Evolutionary conservation across 2,888 invertebrate species (phyloP), one percentile per base, ranked within the genome.

Genomic region (Pollenia labialis): DNA sequence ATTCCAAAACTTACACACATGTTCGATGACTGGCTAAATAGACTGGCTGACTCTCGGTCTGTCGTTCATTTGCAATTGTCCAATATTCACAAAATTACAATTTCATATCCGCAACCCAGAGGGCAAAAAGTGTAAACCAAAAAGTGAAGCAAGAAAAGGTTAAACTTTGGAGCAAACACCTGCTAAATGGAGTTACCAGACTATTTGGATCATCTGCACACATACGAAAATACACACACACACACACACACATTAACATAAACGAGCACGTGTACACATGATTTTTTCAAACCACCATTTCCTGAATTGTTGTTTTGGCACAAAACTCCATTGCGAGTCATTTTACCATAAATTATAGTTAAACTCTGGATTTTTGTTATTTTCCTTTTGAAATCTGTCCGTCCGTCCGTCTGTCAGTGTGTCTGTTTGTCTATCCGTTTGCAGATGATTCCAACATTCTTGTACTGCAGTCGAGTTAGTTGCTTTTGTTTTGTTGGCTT

Each of bases 271-370:
- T 50, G 66, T 48, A 54, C 42, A 48, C 18, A 50, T 80, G 62
- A 40, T 46, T 42, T 54, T 48, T 50, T 69, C 52, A 75, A 75
- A 60, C 75, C 81, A 60, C 50, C 68, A 82, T 82, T 82, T 82
- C 75, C 81, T 82, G 75, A 52, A 32, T 69, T 68, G 44, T 62
- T 68, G 48, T 68, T 81, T 81, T 75, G 58, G 75, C 74, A 69
- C 52, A 50, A 32, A 68, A 68, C 75, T 82, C 32, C 32, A 42
- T 81, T 81, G 86, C 86, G 66, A 71, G 75, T 81, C 18, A 83
- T 81, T 87, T 83, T 60, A 42, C 86, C 83, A 87, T 87, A 87
- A 87, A 87, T 83, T 87, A 83, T 56, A 60, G 72, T 72, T 66
- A 66, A 75, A 76, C 60, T 60, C 71, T 48, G 56, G 50, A 75